These are phyloP conservation scores for Stichopus chloronotus DNA, from an alignment of 35 echinoderm and acorn worm genomes.

Conservation along the genomic window DNA sequence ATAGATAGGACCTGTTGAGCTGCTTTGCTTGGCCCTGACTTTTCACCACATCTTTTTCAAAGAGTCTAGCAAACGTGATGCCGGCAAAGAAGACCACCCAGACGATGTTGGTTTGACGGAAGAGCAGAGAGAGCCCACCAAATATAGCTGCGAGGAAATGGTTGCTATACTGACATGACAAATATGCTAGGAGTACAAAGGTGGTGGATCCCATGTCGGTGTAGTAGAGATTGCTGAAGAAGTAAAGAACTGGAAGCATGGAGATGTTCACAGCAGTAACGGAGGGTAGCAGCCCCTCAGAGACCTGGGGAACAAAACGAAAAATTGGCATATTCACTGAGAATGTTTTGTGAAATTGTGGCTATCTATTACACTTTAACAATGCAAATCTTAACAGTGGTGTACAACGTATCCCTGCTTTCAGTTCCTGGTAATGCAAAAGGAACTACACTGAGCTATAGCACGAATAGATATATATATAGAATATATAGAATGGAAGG, in stretches of 20 bases:
- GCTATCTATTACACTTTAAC: neutral
- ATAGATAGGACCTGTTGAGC: conserved; percentile 49
- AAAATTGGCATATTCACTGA: neutral
- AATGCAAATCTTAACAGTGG: too few species aligned
- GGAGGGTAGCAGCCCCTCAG: conserved; percentile 50
- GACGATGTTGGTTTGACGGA: conserved; percentile 96
- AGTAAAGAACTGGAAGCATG: conserved; percentile 83
- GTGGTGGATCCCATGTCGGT: conserved; percentile 92
- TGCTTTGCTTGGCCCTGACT: conserved; percentile 39
- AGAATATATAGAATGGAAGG: too few species aligned
- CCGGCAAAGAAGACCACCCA: conserved; percentile 97
- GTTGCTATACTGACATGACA: conserved; percentile 79
- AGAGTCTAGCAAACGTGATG: conserved; percentile 57
- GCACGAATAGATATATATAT: too few species aligned
- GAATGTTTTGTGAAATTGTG: neutral
- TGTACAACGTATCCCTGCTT: too few species aligned
- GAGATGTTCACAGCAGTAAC: conserved; percentile 73
- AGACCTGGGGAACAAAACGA: conserved; percentile 45
- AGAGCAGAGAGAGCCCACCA: conserved; percentile 73
- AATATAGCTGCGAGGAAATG: conserved; percentile 76
- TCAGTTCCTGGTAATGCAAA: too few species aligned
- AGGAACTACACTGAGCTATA: too few species aligned
- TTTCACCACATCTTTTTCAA: conserved; percentile 67
- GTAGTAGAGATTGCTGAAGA: conserved; percentile 97
- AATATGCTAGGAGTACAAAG: conserved; percentile 92